Evolutionary conservation across 2,888 invertebrate species (phyloP), one percentile per base, ranked within the genome.

Genomic region (Mythimna pallens): DNA sequence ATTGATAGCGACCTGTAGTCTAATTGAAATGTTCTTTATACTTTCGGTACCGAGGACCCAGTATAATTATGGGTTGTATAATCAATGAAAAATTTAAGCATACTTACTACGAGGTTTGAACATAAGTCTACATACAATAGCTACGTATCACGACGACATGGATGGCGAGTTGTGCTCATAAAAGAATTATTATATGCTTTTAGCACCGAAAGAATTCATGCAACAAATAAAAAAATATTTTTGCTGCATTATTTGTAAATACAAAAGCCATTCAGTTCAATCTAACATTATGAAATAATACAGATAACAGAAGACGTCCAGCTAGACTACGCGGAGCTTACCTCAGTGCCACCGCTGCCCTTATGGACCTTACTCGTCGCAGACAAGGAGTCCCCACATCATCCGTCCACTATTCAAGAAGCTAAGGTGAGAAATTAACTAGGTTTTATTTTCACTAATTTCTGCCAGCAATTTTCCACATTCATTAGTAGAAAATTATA

Each of bases 271-370:
- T 52, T 52, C 50, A 52, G 9, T 3, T 5, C 47, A 10, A 43
- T n/a, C 10, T 65, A 62, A 72, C 25, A 22, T 57, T 34, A 10
- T 1, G 14, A 58, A 65, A 36, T 63, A 14, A 78, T 84, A 90
- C 84, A 97, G 96, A 98, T 98, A 86, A 98, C 98, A 0, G 99
- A 99, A 91, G 99, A 99, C 89, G 96, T 99, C 55, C 98, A 98
- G 82, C 93, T 99, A 69, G 99, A 99, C 94, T 99, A 99, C 91
- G 98, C 99, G 0, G 99, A 99, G 93, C 98, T 99, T 76, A 98
- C 98, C 3, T 99, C 99, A n/a, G 99, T 99, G 84, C 99, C 99
- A 1, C 99, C 99, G 0, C 95, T 99, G 67, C 99, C 99, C 0
- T 95, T 99, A 30, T 99, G 99, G 98, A 99, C 99, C 4, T 96